These are phyloP conservation scores for Holothuria glaberrima DNA, from an alignment of 35 echinoderm and acorn worm genomes.

Conservation along the genomic window DNA sequence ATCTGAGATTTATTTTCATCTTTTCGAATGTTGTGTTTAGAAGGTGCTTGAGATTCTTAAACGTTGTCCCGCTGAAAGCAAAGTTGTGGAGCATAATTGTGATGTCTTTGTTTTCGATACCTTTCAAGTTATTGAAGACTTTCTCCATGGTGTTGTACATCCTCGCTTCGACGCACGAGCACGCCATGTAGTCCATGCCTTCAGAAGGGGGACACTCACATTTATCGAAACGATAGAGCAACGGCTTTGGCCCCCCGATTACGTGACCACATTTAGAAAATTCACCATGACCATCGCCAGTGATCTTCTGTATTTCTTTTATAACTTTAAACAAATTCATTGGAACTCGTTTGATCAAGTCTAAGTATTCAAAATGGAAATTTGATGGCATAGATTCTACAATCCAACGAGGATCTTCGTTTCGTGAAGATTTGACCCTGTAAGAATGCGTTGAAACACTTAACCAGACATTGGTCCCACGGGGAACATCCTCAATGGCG, in stretches of 20 bases:
- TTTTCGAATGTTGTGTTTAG: not conserved
- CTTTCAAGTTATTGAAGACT: not conserved
- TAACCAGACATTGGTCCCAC: slow-evolving; percentile 4
- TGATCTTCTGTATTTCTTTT: slow-evolving; percentile 42
- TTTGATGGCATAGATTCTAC: slow-evolving; percentile 6
- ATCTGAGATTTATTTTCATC: not conserved
- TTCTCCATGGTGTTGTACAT: not conserved
- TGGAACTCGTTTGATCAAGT: slow-evolving; percentile 23
- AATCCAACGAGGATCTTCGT: slow-evolving; percentile 36
- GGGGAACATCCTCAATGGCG: not conserved
- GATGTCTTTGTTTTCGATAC: slow-evolving; percentile 4
- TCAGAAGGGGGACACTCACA: not conserved
- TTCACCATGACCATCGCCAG: slow-evolving; percentile 22
- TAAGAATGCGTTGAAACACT: slow-evolving; percentile 43
- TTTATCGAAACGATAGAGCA: slow-evolving; percentile 20
- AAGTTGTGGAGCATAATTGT: slow-evolving; percentile 32
- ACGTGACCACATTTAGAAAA: slow-evolving; percentile 54
- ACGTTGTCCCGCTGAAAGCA: slow-evolving; percentile 20
- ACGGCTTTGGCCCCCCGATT: slow-evolving; percentile 29
- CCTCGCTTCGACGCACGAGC: slow-evolving; percentile 6
- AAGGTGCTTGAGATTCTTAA: slow-evolving; percentile 36
- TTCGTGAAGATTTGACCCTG: slow-evolving; percentile 15
- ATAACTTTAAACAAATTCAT: slow-evolving; percentile 36
- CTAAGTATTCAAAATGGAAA: slow-evolving; percentile 38
- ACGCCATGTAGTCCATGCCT: slow-evolving; percentile 23